Conservation (phyloP, 2,888 invertebrate species). For the Drosophila cracens region DNA sequence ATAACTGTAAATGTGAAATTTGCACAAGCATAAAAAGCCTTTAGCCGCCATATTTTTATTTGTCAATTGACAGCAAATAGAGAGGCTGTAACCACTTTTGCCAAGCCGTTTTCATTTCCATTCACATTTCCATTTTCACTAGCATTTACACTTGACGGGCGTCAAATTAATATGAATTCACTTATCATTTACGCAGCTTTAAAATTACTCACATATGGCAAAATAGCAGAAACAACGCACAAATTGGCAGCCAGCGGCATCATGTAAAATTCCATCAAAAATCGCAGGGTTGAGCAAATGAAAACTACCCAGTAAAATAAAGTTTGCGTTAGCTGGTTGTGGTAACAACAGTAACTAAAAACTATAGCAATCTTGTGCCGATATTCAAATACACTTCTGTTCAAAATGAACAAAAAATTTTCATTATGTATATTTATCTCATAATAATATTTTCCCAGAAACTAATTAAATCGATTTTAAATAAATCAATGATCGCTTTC, state of each 20-base stretch:
- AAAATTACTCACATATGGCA: conserved; percentile 36
- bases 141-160: conserved; percentile 8
- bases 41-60: conserved; percentile 76
- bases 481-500: neutral
- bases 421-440: too few species aligned
- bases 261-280: conserved; percentile 80
- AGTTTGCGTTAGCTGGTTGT: conserved; percentile 63
- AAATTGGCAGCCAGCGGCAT: conserved; percentile 45
- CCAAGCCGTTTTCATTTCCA: conserved; percentile 26
- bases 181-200: conserved; percentile 42
- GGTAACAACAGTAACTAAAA: conserved; percentile 27
- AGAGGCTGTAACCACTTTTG: conserved; percentile 34
- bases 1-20: conserved; percentile 80
- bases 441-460: neutral
- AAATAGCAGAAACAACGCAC: conserved; percentile 31
- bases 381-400: conserved; percentile 39
- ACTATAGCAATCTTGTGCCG: neutral
- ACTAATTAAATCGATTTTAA: neutral
- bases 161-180: conserved; percentile 33
- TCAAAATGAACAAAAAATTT: too few species aligned
- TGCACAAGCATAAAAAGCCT: conserved; percentile 73
- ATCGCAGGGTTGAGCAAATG: conserved; percentile 68
- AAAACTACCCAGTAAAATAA: conserved; percentile 70
- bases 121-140: conserved; percentile 11
- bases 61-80: conserved; percentile 72